Conservation (phyloP, 64 coral and sea anemone genomes). For the Trachythela sp. region DNA sequence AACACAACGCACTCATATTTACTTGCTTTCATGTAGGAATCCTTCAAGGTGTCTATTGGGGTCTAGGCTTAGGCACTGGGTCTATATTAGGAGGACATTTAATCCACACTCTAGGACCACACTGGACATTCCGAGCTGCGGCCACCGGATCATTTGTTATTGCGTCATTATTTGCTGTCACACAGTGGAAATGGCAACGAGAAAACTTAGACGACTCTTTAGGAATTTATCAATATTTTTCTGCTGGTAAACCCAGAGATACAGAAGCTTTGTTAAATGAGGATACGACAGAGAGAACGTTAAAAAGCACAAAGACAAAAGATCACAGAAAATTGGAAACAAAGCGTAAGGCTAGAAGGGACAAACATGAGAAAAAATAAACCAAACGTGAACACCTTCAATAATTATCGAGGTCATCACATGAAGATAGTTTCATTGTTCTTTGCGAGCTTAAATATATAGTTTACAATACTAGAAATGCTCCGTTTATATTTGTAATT, state of each 20-base stretch:
- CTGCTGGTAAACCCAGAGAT: background rate
- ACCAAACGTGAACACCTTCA: background rate
- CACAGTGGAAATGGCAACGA: constrained; percentile 15
- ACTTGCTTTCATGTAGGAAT: background rate
- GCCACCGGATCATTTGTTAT: background rate
- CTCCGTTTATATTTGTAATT: too few relatives aligned
- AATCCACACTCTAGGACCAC: constrained; percentile 6
- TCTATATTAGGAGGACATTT: background rate
- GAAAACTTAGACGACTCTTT: background rate
- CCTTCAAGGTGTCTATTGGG: constrained; percentile 20
- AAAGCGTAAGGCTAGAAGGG: background rate
- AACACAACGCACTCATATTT: background rate
- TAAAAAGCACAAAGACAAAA: background rate
- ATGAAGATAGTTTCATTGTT: too few relatives aligned
- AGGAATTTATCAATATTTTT: constrained; percentile 21
- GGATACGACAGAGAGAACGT: background rate
- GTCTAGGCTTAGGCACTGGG: background rate
- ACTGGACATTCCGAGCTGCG: background rate
- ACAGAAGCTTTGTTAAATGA: background rate
- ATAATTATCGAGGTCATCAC: background rate
- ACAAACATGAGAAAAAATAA: background rate
- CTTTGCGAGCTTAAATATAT: too few relatives aligned
- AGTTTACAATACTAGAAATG: too few relatives aligned
- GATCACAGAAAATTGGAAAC: background rate
- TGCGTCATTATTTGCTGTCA: background rate